These are phyloP conservation scores for Drosophila birchii DNA, from an alignment of 2,888 invertebrate genomes.

Conservation along the genomic window DNA sequence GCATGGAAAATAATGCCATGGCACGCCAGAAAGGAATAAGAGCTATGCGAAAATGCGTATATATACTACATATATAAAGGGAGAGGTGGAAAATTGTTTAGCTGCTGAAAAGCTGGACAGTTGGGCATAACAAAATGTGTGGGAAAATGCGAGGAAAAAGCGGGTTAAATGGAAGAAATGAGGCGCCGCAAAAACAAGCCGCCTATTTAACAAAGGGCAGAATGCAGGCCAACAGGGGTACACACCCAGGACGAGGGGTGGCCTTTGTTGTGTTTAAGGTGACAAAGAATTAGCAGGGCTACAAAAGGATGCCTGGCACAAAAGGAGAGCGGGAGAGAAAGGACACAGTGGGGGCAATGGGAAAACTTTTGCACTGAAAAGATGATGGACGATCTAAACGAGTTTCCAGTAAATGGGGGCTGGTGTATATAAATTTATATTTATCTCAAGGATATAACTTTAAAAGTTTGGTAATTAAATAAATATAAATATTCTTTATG, in stretches of 20 bases:
- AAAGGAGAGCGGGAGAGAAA: background rate
- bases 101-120: slow-evolving; percentile 42
- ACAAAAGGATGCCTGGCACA: slow-evolving; percentile 28
- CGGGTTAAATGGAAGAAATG: slow-evolving; percentile 24
- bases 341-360: background rate
- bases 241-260: background rate
- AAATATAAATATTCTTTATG: background rate
- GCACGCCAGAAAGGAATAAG: slow-evolving; percentile 13
- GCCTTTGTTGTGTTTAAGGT: slow-evolving; percentile 56
- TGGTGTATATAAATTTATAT: background rate
- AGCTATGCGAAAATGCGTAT: background rate
- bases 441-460: background rate
- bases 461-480: background rate
- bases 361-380: slow-evolving; percentile 17
- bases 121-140: slow-evolving; percentile 35
- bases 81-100: slow-evolving; percentile 21
- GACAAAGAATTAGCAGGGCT: slow-evolving; percentile 72
- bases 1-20: slow-evolving; percentile 34
- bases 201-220: slow-evolving; percentile 36
- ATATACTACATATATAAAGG: background rate
- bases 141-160: slow-evolving; percentile 4
- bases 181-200: slow-evolving; percentile 37
- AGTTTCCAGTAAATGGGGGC: background rate
- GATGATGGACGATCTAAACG: slow-evolving; percentile 13
- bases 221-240: slow-evolving; percentile 28